Conservation (phyloP, 2,888 invertebrate species). For the Ellobium chinense region DNA sequence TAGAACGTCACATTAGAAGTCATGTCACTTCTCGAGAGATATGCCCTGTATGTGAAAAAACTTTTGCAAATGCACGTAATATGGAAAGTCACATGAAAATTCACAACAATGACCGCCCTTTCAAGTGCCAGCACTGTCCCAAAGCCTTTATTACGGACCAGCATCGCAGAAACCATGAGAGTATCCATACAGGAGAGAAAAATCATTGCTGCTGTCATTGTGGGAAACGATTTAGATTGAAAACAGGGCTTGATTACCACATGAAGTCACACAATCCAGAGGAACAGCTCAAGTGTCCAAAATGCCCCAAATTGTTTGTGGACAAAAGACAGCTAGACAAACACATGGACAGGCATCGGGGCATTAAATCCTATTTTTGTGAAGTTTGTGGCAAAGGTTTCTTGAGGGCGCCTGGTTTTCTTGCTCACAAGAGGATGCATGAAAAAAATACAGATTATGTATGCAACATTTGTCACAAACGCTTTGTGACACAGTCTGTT, state of each 20-base stretch:
- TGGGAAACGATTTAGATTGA: slow-evolving; percentile 34
- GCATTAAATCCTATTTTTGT: slow-evolving; percentile 44
- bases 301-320: slow-evolving; percentile 40
- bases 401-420: slow-evolving; percentile 26
- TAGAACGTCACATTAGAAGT: slow-evolving; percentile 10
- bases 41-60: slow-evolving; percentile 15
- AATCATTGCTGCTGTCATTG: slow-evolving; percentile 26
- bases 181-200: slow-evolving; percentile 41
- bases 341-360: slow-evolving; percentile 38
- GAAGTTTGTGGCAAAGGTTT: slow-evolving; percentile 47
- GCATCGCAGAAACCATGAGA: slow-evolving; percentile 20
- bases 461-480: slow-evolving; percentile 34
- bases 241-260: slow-evolving; percentile 34
- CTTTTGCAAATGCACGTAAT: slow-evolving; percentile 13
- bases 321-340: slow-evolving; percentile 33
- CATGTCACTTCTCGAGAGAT: slow-evolving; percentile 8
- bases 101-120: slow-evolving; percentile 26
- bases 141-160: slow-evolving; percentile 27
- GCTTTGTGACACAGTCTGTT: slow-evolving; percentile 18
- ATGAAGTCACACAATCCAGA: slow-evolving; percentile 36
- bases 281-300: slow-evolving; percentile 23
- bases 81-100: slow-evolving; percentile 25
- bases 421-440: slow-evolving; percentile 36
- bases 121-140: slow-evolving; percentile 21
- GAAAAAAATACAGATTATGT: slow-evolving; percentile 13